These are phyloP conservation scores for Cydia pomonella DNA, from an alignment of 1,140 invertebrate genomes.

Conservation along the genomic window DNA sequence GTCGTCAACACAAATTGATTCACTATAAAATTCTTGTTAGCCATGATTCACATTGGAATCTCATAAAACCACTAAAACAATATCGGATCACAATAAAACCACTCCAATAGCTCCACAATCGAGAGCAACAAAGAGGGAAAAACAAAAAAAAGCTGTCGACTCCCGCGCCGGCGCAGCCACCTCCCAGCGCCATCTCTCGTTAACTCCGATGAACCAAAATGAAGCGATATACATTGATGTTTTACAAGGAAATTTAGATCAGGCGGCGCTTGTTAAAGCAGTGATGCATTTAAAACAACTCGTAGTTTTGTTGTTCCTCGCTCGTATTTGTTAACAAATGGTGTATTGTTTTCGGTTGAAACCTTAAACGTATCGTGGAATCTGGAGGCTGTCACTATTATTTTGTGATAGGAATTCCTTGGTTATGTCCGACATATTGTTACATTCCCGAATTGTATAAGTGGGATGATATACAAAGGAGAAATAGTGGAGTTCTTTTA, in stretches of 20 bases:
- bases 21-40: conserved; percentile 31
- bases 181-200: conserved; percentile 28
- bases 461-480: conserved; percentile 2
- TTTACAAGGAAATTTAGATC: conserved; percentile 15
- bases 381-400: conserved; percentile 32
- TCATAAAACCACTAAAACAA: conserved; percentile 31
- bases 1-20: conserved; percentile 24
- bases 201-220: conserved; percentile 16
- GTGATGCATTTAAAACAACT: conserved; percentile 2
- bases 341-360: conserved; percentile 29
- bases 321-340: conserved; percentile 31
- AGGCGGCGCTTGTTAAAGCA: conserved; percentile 24
- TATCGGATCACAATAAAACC: conserved; percentile 33
- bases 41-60: conserved; percentile 32
- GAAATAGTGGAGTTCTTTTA: not conserved
- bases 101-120: conserved; percentile 19
- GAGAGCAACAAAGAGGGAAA: conserved; percentile 24
- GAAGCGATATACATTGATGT: conserved; percentile 27
- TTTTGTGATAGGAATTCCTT: conserved; percentile 31
- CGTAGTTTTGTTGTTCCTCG: not conserved
- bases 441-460: conserved; percentile 24
- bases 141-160: conserved; percentile 27
- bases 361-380: conserved; percentile 31
- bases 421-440: conserved; percentile 33
- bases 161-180: conserved; percentile 24